Evolutionary conservation across 1,140 invertebrate genomes (phyloP).

Genomic region (Drosophila parvula): DNA sequence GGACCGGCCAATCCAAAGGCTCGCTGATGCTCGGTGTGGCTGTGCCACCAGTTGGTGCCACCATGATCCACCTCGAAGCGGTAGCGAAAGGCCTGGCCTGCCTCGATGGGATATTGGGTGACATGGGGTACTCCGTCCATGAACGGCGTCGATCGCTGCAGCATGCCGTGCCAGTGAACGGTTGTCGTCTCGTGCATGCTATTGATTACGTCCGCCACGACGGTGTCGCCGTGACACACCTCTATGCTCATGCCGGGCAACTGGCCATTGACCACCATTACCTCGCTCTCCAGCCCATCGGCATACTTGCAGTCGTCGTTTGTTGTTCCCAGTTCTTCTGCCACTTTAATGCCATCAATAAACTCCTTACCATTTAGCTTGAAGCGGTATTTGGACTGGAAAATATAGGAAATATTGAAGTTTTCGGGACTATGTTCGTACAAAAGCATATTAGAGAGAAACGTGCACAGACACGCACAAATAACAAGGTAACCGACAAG

Average conservation of each 20-base stretch:
- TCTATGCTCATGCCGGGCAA: slow-evolving; percentile 86
- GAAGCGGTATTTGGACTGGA: slow-evolving; percentile 62
- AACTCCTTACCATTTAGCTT: slow-evolving; percentile 61
- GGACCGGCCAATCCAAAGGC: slow-evolving; percentile 84
- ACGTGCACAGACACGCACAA: too few relatives aligned
- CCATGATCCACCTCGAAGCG: slow-evolving; percentile 84
- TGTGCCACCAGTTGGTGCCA: slow-evolving; percentile 82
- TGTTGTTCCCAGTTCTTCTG: slow-evolving; percentile 17
- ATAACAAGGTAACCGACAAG: too few relatives aligned
- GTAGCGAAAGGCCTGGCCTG: slow-evolving; percentile 86
- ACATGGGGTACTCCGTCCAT: slow-evolving; percentile 90
- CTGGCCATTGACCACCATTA: slow-evolving; percentile 86
- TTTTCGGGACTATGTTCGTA: too few relatives aligned
- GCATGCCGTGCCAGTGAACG: slow-evolving; percentile 86
- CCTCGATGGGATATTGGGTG: slow-evolving; percentile 88
- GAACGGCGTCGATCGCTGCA: slow-evolving; percentile 84
- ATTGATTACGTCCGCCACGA: slow-evolving; percentile 87
- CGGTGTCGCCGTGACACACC: slow-evolving; percentile 86
- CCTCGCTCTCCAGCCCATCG: slow-evolving; percentile 85
- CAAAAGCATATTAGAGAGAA: too few relatives aligned
- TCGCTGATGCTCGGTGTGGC: slow-evolving; percentile 84
- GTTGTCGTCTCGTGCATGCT: slow-evolving; percentile 84
- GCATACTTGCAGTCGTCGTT: slow-evolving; percentile 86
- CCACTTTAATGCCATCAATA: slow-evolving; percentile 54
- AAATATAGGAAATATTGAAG: neutral